Percentiles rank a stretch among this genome's conserved stretches.
Evolutionary conservation across 2,113 vertebrate genomes (phyloP).

Genomic region (Oplegnathus fasciatus): DNA sequence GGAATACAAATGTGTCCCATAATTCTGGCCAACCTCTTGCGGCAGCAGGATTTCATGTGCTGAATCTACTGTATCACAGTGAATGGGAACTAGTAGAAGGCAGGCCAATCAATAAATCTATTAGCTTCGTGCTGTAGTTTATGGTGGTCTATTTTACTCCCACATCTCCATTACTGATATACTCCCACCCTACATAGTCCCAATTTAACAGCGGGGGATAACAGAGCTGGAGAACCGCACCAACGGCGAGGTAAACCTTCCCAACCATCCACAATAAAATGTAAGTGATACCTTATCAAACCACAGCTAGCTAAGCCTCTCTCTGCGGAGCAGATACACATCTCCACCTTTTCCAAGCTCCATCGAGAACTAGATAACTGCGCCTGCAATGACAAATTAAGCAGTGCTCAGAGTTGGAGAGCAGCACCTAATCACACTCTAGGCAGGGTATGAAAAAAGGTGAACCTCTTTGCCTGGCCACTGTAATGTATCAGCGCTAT

Average conservation of each 20-base stretch:
- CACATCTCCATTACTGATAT: conserved; percentile 42
- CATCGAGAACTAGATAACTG: conserved; percentile 36
- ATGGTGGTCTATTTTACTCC: conserved; percentile 62
- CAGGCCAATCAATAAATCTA: conserved; percentile 79
- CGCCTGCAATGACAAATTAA: conserved; percentile 69
- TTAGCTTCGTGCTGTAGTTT: conserved; percentile 68
- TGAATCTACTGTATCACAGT: conserved; percentile 61
- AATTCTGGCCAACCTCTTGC: conserved; percentile 48
- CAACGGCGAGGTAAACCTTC: conserved; percentile 30
- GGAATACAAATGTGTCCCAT: conserved; percentile 70
- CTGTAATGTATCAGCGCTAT: conserved; percentile 52
- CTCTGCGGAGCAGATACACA: conserved; percentile 41
- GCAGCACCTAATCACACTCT: conserved; percentile 53
- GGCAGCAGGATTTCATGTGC: conserved; percentile 53
- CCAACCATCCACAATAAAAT: conserved; percentile 31
- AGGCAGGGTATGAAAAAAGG: conserved; percentile 33
- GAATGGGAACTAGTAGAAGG: conserved; percentile 44
- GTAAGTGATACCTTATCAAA: conserved; percentile 52
- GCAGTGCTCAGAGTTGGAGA: conserved; percentile 58
- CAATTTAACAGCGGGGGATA: conserved; percentile 1
- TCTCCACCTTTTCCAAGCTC: conserved; percentile 32
- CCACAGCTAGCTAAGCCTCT: background rate
- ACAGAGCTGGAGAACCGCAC: background rate
- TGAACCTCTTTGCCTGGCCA: conserved; percentile 22
- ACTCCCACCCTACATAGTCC: conserved; percentile 8